Base-by-base conservation (phyloP, 2,797 vertebrate species). In the Macropodus opercularis region DNA sequence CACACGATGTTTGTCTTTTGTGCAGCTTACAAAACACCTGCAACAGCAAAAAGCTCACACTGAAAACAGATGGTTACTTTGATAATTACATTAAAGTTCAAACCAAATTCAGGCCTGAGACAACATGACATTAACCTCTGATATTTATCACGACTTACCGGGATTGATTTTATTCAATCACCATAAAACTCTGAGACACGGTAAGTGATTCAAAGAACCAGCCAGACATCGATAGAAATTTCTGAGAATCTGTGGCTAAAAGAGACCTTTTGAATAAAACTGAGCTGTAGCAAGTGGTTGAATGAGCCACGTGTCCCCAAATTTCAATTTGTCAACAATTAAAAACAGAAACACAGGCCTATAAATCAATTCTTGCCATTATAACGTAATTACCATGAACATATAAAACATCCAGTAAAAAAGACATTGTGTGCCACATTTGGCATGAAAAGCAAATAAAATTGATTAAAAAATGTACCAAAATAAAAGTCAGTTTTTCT, bases 401-500 rank as follows among this genome's bases (percentile, higher is more conserved):
- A 14, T 32, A 52, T 1, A 48, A 55, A 65, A 47, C 3, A 15
- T 8, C 24, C 4, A 47, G 13, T 19, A 27, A 42, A 55, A 67
- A 35, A 32, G 8, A 3, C 23, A 1, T 1, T n/a, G 19, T 31
- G 2, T 26, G 8, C 2, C 27, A 24, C 8, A 27, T 6, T 5
- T 5, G 9, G 8, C 10, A 36, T 5, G 34, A 4, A 29, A 56
- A 66, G 59, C 1, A 11, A 19, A 39, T 13, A 0, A 13, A 54
- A 66, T 2, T 60, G 39, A 4, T 56, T n/a, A 40, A 48, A 47
- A 64, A 58, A 40, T 8, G 3, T 59, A 67, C 3, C 17, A 50
- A 67, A 71, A 65, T 36, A 57, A 38, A 39, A 35, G 59, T 64
- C 58, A 3, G 0, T n/a, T n/a, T n/a, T n/a, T n/a, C n/a, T n/a